Percentiles rank a stretch among this genome's conserved stretches.
Evolutionary conservation across 2,888 invertebrate species (phyloP).

Genomic region (Drosophila falleni): DNA sequence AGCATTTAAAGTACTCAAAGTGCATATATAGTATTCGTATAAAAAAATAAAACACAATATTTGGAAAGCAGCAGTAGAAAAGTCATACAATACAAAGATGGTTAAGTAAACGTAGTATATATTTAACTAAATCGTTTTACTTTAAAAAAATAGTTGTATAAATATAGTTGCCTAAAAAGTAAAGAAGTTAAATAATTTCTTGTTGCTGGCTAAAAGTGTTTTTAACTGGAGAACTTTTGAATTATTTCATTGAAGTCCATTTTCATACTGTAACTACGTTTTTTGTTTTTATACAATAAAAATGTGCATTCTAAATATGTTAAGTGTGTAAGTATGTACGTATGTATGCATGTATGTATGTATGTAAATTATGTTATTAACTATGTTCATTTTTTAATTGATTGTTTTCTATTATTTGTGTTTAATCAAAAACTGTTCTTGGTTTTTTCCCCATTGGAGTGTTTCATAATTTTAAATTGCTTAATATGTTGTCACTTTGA

Average conservation of each 20-base stretch:
- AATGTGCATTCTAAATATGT: slow-evolving; percentile 59
- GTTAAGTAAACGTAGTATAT: slow-evolving; percentile 25
- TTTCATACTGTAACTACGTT: slow-evolving; percentile 26
- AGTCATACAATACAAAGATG: slow-evolving; percentile 21
- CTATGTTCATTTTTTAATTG: slow-evolving; percentile 57
- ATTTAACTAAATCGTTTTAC: slow-evolving; percentile 21
- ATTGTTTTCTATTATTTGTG: slow-evolving; percentile 65
- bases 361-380: slow-evolving; percentile 52
- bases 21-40: slow-evolving; percentile 39
- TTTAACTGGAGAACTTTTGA: slow-evolving; percentile 28
- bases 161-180: slow-evolving; percentile 42
- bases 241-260: slow-evolving; percentile 26
- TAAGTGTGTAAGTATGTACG: slow-evolving; percentile 44
- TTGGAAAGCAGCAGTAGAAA: slow-evolving; percentile 40
- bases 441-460: slow-evolving; percentile 26
- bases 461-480: slow-evolving; percentile 56
- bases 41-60: slow-evolving; percentile 25
- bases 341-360: slow-evolving; percentile 31
- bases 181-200: slow-evolving; percentile 29
- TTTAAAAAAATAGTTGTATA: slow-evolving; percentile 19
- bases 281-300: slow-evolving; percentile 40
- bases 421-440: slow-evolving; percentile 62
- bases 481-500: slow-evolving; percentile 53
- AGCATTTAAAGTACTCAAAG: slow-evolving; percentile 66
- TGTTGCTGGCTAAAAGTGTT: slow-evolving; percentile 30